Evolutionary conservation across 2,113 vertebrate species (phyloP), one percentile per base, ranked within the genome.

Genomic region (Equus przewalskii): DNA sequence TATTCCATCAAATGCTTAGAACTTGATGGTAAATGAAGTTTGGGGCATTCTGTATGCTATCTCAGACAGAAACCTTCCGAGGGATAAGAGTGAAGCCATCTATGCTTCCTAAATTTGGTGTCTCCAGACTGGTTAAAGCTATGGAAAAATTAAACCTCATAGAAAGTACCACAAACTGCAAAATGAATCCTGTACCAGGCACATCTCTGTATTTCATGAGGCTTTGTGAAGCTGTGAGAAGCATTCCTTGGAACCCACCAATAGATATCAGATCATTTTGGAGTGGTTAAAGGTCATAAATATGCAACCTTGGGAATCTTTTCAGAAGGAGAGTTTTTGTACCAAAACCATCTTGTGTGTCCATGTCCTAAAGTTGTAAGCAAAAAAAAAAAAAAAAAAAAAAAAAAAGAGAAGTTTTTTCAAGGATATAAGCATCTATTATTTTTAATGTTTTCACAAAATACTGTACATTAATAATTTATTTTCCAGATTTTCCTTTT

Each of bases 361-460:
- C 28, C 60, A 78, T 65, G 28, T 87, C 19, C 93, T 93, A 72
- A 96, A 91, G 16, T 60, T 95, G 41, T 79, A 82, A 67, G 65
- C 62, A 85, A 89, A 94, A 94, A 89, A 49, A 19, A 85, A 85
- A 44, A 75, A 89, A 49, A 19, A 85, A 41, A 85, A 89, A 94
- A 94, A 89, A 49, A 19, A 85, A 16, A 44, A 75, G 1, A 85
- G 21, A 44, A 75, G 1, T 41, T 72, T 54, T 87, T 41, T 18
- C 54, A 84, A 92, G 49, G 33, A 28, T 88, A 46, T 56, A 93
- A 93, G 75, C 7, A 96, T 76, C 41, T 36, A 92, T 64, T 14
- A 67, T 89, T 84, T 89, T 89, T 51, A 94, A 85, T 70, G 28
- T 70, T 89, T 96, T 89, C 24, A 75, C 62, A 88, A 89, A 84